Evolutionary conservation across 2,797 vertebrate species (phyloP).

Genomic region (Odontamblyopus lacepedii): DNA sequence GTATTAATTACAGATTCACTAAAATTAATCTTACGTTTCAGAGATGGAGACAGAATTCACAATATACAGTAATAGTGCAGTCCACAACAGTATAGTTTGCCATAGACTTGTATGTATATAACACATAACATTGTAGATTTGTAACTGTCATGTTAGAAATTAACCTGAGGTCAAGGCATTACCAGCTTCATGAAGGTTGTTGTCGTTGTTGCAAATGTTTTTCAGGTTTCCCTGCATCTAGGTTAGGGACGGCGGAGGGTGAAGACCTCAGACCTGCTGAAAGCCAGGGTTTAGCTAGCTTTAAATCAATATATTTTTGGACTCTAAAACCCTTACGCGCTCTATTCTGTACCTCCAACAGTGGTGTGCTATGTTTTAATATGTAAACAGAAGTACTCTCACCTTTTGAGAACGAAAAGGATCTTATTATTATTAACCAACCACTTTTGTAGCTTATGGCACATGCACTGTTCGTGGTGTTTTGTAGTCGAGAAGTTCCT

Average conservation of each 20-base stretch:
- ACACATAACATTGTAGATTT: slow-evolving; percentile 1
- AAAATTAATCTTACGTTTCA: not conserved
- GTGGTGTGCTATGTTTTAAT: not conserved
- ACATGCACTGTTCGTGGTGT: slow-evolving; percentile 39
- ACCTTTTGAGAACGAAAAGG: not conserved
- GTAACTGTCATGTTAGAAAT: slow-evolving; percentile 8
- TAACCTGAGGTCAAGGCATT: slow-evolving; percentile 8
- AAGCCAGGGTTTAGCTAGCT: not conserved
- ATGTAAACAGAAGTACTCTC: slow-evolving; percentile 8
- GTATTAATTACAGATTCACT: not conserved
- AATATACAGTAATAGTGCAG: not conserved
- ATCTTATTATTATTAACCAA: not conserved
- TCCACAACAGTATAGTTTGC: slow-evolving; percentile 11
- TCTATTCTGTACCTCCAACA: not conserved
- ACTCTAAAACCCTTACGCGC: not conserved
- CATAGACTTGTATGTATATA: slow-evolving; percentile 1
- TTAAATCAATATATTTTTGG: not conserved
- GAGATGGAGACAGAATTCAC: not conserved
- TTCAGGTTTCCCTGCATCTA: not conserved
- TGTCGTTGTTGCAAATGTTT: not conserved
- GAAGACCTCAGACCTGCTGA: slow-evolving; percentile 2
- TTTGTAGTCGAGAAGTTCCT: not conserved
- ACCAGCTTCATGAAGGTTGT: slow-evolving; percentile 7
- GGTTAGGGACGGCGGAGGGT: not conserved
- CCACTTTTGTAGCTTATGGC: slow-evolving; percentile 13